phyloP scores from a whole-genome alignment of 2,888 invertebrate species.

The Trissolcus japonicus region DNA sequence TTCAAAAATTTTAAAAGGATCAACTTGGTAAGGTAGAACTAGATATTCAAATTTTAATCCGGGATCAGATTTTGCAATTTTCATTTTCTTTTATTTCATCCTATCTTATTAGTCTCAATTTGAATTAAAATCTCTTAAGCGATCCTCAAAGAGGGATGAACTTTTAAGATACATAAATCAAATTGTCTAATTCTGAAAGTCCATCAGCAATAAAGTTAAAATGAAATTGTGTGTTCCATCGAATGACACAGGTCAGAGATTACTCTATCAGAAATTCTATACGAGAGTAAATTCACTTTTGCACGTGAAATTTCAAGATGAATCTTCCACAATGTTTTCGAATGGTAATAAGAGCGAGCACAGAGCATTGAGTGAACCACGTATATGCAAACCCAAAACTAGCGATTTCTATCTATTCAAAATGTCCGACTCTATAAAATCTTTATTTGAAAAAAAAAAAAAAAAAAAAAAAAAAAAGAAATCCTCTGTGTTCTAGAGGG shows the following conservation, averaged over 20 bases:
- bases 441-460: too few relatives aligned
- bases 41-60: too few relatives aligned
- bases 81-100: too few relatives aligned
- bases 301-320: conserved; percentile 4
- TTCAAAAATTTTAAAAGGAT: not conserved
- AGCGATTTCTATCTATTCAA: not conserved
- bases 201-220: conserved; percentile 6
- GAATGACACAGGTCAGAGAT: not conserved
- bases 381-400: conserved; percentile 2
- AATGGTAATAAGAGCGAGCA: conserved; percentile 6
- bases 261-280: conserved; percentile 1
- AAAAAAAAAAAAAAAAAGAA: too few relatives aligned
- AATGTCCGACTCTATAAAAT: too few relatives aligned
- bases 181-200: not conserved
- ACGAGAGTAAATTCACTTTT: conserved; percentile 12
- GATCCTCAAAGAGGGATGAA: too few relatives aligned
- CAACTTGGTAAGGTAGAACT: not conserved
- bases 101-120: too few relatives aligned
- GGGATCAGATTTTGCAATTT: too few relatives aligned
- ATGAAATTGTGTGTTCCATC: not conserved
- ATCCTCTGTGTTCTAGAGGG: too few relatives aligned
- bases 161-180: not conserved
- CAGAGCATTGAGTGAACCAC: not conserved
- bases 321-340: conserved; percentile 1
- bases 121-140: conserved; percentile 1